Base-by-base conservation (phyloP, 2,113 vertebrate genomes). In the Aythya baeri region DNA sequence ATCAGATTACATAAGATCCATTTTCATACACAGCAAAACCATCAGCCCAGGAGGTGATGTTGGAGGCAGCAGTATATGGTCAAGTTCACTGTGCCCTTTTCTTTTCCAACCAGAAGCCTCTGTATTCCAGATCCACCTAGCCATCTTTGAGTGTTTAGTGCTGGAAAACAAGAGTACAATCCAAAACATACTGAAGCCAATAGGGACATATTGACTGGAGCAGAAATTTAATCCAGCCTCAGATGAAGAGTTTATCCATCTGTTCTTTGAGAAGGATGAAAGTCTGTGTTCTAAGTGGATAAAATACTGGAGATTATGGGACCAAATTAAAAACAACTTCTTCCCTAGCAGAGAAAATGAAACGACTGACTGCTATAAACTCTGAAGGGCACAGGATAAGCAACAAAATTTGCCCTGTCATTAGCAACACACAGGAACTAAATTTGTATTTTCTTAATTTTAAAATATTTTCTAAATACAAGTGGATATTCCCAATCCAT, bases 21-120 rank as follows among this genome's bases (percentile, higher is more conserved):
- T 75, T 90, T 90, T 55, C 49, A 73, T 27, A 77, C 50, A 36
- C 29, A 21, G 75, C 57, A 90, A 88, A 91, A 66, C 78, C 82
- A 80, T 29, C 4, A 1, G 76, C 36, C 67, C 13, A 13, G 36
- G 63, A 86, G 13, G 26, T 38, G 5, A 46, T 31, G 29, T 66
- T 27, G 26, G 49, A 52, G 62, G 77, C 0, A 0, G 20, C 38
- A 77, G 67, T 3, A 12, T 14, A 20, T 3, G 9, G 61, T n/a
- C 15, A 9, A 86, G 32, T 17, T 91, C 10, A 0, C 13, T n/a
- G 6, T 5, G 26, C 21, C 68, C 59, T 88, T 32, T 32, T 43
- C 29, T 83, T 88, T 46, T 52, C 11, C 43, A 61, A 49, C 20
- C 46, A 46, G 63, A 83, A 49, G 26, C 52, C 61, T 44, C 34